A percentile compares a stretch with the other conserved stretches of the same genome.
Evolutionary conservation across 1,140 invertebrate species (phyloP).

Genomic region (Geopemphigus sp.): DNA sequence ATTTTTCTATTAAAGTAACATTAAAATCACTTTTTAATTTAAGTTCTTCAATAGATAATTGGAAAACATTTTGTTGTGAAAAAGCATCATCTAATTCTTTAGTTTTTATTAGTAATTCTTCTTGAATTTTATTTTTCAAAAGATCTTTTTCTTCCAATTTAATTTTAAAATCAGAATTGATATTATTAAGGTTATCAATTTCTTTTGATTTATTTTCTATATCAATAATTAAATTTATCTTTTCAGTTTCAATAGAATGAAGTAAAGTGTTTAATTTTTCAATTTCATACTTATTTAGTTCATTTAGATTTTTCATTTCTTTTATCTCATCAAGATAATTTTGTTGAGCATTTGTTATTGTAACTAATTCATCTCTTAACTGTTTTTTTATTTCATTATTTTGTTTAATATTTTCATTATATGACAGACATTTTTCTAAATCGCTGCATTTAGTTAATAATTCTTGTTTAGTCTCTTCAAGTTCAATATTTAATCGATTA

Average conservation of each 20-base stretch:
- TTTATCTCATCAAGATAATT: not conserved
- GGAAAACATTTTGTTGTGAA: not conserved
- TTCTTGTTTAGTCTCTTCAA: slow-evolving; percentile 2
- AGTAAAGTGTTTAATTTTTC: not conserved
- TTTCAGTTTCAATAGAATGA: not conserved
- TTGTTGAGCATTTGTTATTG: not conserved
- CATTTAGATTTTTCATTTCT: not conserved
- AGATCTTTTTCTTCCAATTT: not conserved
- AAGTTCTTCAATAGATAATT: slow-evolving; percentile 3
- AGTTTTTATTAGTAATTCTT: not conserved
- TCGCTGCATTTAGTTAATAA: slow-evolving; percentile 9
- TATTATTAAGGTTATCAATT: not conserved
- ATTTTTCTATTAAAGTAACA: not conserved
- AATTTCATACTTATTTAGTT: not conserved
- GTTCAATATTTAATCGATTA: slow-evolving; percentile 9
- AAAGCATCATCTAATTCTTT: slow-evolving; percentile 10
- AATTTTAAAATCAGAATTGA: not conserved
- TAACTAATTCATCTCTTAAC: not conserved
- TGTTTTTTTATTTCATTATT: slow-evolving; percentile 12
- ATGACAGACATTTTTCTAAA: not conserved
- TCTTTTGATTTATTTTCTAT: not conserved
- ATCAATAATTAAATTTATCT: not conserved
- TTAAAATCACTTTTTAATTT: slow-evolving; percentile 1
- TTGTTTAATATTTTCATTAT: not conserved
- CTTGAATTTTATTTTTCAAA: not conserved